Percentiles rank a stretch among this genome's conserved stretches.
Conservation (phyloP, 2,113 vertebrate species). For the Pituophis catenifer region DNA sequence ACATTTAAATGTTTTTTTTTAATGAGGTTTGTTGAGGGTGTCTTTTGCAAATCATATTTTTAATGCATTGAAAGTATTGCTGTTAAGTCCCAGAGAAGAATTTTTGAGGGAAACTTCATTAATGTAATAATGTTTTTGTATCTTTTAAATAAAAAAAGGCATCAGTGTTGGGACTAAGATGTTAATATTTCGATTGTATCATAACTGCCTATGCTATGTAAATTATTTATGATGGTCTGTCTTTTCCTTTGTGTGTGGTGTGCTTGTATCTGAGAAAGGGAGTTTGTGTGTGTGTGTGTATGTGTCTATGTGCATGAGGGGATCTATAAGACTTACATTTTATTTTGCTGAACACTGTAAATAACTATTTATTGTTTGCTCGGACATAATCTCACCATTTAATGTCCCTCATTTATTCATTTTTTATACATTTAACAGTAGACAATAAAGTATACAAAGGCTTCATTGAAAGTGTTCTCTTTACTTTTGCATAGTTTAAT, state of each 20-base stretch:
- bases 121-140: constrained; percentile 23
- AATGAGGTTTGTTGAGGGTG: constrained; percentile 11
- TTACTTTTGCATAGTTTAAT: constrained; percentile 64
- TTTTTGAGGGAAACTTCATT: constrained; percentile 39
- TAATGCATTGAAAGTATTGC: constrained; percentile 49
- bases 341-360: constrained; percentile 88
- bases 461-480: constrained; percentile 67
- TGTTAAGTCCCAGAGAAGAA: constrained; percentile 39
- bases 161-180: constrained; percentile 70
- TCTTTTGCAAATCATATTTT: constrained; percentile 53
- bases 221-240: constrained; percentile 89
- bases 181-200: constrained; percentile 94
- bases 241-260: constrained; percentile 40
- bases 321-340: constrained; percentile 63
- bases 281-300: background rate
- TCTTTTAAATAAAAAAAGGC: constrained; percentile 41
- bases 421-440: constrained; percentile 65
- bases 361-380: constrained; percentile 99
- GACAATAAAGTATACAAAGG: constrained; percentile 78
- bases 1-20: constrained; percentile 14
- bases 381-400: constrained; percentile 75
- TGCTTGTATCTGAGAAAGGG: background rate
- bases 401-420: constrained; percentile 70
- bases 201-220: constrained; percentile 90
- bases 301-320: constrained; percentile 21